Percentiles rank a stretch among this genome's conserved stretches.
Evolutionary conservation across 2,888 invertebrate species (phyloP).

Genomic region (Macaria notata): DNA sequence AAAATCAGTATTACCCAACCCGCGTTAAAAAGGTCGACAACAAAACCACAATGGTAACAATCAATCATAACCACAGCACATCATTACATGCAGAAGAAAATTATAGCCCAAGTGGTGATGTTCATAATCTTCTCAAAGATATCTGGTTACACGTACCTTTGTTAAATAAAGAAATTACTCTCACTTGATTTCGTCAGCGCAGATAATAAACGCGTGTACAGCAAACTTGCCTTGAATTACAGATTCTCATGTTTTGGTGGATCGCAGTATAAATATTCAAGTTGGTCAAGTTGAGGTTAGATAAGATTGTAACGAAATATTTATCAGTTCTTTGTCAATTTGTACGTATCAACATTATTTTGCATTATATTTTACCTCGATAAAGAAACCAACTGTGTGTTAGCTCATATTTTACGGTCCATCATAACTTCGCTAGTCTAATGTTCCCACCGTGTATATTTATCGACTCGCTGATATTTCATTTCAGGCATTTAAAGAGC

Average conservation of each 20-base stretch:
- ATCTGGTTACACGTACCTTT: constrained; percentile 23
- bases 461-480: too few species aligned
- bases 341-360: too few species aligned
- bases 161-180: constrained; percentile 35
- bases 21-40: too few species aligned
- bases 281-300: not conserved
- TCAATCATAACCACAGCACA: not conserved
- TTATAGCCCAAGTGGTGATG: constrained; percentile 8
- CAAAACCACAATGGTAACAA: not conserved
- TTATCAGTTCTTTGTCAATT: too few species aligned
- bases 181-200: constrained; percentile 31
- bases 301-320: too few species aligned
- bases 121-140: constrained; percentile 18
- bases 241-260: constrained; percentile 25
- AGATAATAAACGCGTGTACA: constrained; percentile 27
- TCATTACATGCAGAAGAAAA: constrained; percentile 10
- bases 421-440: too few species aligned
- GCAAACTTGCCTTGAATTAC: constrained; percentile 22
- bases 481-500: too few species aligned
- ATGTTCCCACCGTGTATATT: too few species aligned
- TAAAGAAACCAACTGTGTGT: too few species aligned
- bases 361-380: too few species aligned
- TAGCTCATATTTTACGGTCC: too few species aligned
- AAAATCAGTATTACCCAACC: too few species aligned
- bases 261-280: constrained; percentile 7